Evolutionary conservation across 1,140 invertebrate genomes (phyloP).

Genomic region (Lordiphosa mommai): DNA sequence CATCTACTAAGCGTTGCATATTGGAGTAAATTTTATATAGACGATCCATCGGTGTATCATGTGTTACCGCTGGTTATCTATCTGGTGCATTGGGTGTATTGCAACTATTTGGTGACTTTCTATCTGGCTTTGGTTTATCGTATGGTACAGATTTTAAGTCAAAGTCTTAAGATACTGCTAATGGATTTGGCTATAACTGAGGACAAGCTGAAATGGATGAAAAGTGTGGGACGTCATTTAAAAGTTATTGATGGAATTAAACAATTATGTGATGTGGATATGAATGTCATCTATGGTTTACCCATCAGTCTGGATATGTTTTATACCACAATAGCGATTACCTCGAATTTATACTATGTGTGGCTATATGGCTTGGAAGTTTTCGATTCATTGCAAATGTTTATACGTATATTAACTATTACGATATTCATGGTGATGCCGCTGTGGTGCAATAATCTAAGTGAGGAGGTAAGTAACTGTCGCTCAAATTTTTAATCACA

Average conservation of each 20-base stretch:
- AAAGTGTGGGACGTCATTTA: too few relatives aligned
- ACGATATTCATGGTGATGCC: not conserved
- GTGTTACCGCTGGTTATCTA: not conserved
- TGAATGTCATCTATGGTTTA: conserved; percentile 1
- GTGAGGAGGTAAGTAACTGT: not conserved
- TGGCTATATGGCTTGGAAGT: not conserved
- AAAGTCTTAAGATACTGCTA: not conserved
- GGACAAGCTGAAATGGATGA: too few relatives aligned
- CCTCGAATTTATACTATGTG: not conserved
- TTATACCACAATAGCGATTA: not conserved
- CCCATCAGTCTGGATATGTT: conserved; percentile 4
- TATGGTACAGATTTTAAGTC: not conserved
- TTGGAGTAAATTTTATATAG: not conserved
- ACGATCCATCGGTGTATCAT: not conserved
- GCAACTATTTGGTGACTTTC: not conserved
- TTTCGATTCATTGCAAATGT: not conserved
- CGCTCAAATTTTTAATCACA: too few relatives aligned
- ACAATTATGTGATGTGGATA: not conserved
- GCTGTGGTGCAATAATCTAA: not conserved
- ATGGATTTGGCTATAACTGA: too few relatives aligned
- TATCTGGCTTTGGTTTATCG: conserved; percentile 2
- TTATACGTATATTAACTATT: not conserved
- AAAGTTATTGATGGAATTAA: not conserved
- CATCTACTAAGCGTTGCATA: conserved; percentile 1
- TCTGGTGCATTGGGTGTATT: not conserved